These are phyloP conservation scores for Ectropis crepuscularia DNA, from an alignment of 2,888 invertebrate genomes.

Conservation along the genomic window DNA sequence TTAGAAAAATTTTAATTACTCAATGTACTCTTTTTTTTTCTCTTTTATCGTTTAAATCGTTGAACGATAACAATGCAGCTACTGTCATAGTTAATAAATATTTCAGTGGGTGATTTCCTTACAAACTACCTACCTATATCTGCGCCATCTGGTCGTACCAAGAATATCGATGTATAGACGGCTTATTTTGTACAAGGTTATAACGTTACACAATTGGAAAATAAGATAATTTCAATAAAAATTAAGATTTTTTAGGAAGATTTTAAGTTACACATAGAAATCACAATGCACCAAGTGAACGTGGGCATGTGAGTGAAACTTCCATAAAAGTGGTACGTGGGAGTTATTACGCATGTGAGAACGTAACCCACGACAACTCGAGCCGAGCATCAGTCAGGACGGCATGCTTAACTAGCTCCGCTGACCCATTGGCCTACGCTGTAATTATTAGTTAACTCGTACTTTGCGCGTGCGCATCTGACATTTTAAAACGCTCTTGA, in stretches of 20 bases:
- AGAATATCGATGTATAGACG: too few relatives aligned
- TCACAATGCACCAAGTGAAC: neutral
- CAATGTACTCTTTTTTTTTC: too few relatives aligned
- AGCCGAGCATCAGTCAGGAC: slow-evolving; percentile 8
- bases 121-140: too few relatives aligned
- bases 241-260: neutral
- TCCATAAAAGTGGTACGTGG: neutral
- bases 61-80: too few relatives aligned
- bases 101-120: too few relatives aligned
- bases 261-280: neutral
- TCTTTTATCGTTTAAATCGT: too few relatives aligned
- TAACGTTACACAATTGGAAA: too few relatives aligned
- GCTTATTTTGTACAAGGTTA: too few relatives aligned
- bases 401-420: slow-evolving; percentile 16
- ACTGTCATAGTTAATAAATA: too few relatives aligned
- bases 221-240: too few relatives aligned
- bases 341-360: slow-evolving; percentile 12
- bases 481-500: slow-evolving; percentile 26
- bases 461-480: slow-evolving; percentile 40
- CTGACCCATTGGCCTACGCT: slow-evolving; percentile 29
- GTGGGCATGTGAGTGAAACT: slow-evolving; percentile 9
- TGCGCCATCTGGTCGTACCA: too few relatives aligned
- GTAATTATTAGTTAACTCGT: slow-evolving; percentile 34
- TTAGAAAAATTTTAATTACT: too few relatives aligned
- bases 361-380: slow-evolving; percentile 10